Evolutionary conservation across 2,797 vertebrate species (phyloP).

Genomic region (Balearica regulorum): DNA sequence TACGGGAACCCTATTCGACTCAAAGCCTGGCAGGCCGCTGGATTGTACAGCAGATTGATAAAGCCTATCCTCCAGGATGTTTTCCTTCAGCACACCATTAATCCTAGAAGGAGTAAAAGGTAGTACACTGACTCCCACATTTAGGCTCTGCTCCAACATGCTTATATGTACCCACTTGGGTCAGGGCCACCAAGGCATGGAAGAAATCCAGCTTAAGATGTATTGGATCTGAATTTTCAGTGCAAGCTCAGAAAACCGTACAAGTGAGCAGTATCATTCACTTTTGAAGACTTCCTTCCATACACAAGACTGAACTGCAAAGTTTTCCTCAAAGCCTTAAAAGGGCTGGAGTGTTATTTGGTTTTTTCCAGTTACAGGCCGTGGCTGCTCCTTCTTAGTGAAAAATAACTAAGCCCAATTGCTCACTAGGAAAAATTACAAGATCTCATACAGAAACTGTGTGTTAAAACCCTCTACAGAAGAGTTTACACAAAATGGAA

Average conservation of each 20-base stretch:
- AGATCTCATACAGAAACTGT: not conserved
- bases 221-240: not conserved
- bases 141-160: not conserved
- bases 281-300: not conserved
- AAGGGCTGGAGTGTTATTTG: not conserved
- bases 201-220: not conserved
- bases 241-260: not conserved
- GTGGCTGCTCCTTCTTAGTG: not conserved
- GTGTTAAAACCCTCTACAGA: not conserved
- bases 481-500: not conserved
- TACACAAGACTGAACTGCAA: not conserved
- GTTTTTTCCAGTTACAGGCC: not conserved
- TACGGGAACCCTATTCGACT: not conserved
- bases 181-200: not conserved
- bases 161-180: not conserved
- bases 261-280: not conserved
- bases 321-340: not conserved
- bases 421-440: not conserved
- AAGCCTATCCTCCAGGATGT: not conserved
- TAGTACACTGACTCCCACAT: not conserved
- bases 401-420: not conserved
- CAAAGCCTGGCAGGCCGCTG: not conserved
- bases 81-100: not conserved
- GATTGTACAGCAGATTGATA: not conserved
- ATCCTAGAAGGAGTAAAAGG: not conserved